Evolutionary conservation across 2,113 vertebrate species (phyloP).

Genomic region (Tychaedon coryphoeus): DNA sequence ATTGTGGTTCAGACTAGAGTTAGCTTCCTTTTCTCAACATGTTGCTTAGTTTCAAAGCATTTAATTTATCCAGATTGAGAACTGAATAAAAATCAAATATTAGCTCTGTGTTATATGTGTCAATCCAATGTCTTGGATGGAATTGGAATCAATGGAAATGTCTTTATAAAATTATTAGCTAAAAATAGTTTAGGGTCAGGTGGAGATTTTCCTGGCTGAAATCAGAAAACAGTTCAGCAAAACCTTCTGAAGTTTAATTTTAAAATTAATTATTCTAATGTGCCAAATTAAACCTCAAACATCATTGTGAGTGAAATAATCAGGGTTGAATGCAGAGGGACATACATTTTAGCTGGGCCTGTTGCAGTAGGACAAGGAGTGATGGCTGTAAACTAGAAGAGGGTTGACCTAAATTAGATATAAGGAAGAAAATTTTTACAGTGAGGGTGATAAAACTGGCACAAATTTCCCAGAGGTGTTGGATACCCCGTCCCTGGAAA

Average conservation of each 20-base stretch:
- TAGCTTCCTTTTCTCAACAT: neutral
- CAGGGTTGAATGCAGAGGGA: neutral
- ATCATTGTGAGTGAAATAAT: neutral
- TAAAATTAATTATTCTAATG: neutral
- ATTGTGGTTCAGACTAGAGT: neutral
- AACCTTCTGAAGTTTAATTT: neutral
- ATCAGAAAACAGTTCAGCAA: neutral
- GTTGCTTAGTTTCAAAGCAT: neutral
- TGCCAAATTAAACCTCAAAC: neutral
- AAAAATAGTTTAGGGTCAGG: neutral
- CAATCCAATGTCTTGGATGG: neutral
- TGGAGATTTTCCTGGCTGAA: neutral
- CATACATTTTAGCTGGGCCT: neutral
- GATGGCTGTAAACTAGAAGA: neutral
- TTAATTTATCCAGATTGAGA: neutral
- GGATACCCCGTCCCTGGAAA: neutral
- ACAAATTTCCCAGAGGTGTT: neutral
- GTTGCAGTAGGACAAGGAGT: neutral
- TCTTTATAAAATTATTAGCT: neutral
- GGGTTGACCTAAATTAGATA: neutral
- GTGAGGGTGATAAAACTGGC: neutral
- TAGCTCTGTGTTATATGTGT: neutral
- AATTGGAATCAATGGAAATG: neutral
- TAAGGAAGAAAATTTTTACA: neutral
- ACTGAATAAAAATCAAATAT: neutral